A percentile compares a stretch with the other conserved stretches of the same genome.
Conservation (phyloP, 2,113 vertebrate species). For the Labeo rohita region DNA sequence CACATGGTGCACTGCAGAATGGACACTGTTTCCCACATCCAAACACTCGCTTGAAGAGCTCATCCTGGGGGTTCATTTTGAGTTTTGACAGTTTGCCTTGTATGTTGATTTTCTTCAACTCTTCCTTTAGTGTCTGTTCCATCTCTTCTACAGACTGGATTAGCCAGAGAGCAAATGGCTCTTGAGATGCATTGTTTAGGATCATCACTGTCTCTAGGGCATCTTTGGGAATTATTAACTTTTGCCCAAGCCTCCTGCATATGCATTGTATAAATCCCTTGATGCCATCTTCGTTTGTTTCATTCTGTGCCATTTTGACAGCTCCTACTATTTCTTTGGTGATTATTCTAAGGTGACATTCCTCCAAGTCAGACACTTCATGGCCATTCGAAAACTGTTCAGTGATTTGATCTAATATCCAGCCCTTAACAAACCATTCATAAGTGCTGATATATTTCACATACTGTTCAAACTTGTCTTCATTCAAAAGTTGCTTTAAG, state of each 20-base stretch:
- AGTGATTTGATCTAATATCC: slow-evolving; percentile 50
- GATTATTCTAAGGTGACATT: slow-evolving; percentile 30
- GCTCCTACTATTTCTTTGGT: slow-evolving; percentile 51
- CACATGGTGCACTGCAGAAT: slow-evolving; percentile 73
- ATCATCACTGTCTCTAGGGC: slow-evolving; percentile 60
- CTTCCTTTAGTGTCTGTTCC: not conserved
- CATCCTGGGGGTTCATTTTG: slow-evolving; percentile 62
- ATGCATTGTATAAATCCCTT: slow-evolving; percentile 58
- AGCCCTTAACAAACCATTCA: slow-evolving; percentile 48
- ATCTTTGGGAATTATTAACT: slow-evolving; percentile 64
- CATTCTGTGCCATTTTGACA: slow-evolving; percentile 45
- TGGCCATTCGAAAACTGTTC: slow-evolving; percentile 33
- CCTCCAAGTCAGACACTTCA: slow-evolving; percentile 39
- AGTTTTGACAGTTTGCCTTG: slow-evolving; percentile 33
- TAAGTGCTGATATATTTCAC: slow-evolving; percentile 18
- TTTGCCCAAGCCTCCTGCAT: slow-evolving; percentile 58
- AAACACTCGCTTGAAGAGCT: slow-evolving; percentile 65
- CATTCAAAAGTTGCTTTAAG: slow-evolving; percentile 59
- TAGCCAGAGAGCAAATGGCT: slow-evolving; percentile 64
- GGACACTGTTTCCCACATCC: slow-evolving; percentile 77
- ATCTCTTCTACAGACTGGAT: slow-evolving; percentile 51
- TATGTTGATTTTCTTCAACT: slow-evolving; percentile 13
- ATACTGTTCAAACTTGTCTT: slow-evolving; percentile 6
- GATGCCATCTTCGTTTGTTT: slow-evolving; percentile 13
- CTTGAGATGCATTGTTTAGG: slow-evolving; percentile 50